phyloP scores from a whole-genome alignment of 2,113 vertebrate genomes.

The Pomatorhinus ruficollis region DNA sequence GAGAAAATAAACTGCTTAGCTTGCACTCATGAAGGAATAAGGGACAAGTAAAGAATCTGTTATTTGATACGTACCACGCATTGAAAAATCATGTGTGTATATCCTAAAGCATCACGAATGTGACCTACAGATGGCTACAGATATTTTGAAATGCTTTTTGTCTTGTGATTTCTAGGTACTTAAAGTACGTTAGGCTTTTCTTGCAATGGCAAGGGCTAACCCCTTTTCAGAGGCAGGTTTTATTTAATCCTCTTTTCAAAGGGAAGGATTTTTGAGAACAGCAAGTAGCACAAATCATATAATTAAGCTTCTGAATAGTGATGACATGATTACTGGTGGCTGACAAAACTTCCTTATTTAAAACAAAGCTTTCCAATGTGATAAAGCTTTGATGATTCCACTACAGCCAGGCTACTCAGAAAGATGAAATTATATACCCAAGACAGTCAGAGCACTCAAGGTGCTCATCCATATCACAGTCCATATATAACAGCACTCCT shows the following conservation, averaged over 20 bases:
- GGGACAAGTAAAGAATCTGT: background rate
- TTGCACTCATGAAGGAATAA: background rate
- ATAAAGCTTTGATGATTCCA: background rate
- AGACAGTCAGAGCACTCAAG: background rate
- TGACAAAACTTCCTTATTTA: background rate
- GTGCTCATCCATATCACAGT: background rate
- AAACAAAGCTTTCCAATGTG: background rate
- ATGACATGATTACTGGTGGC: background rate
- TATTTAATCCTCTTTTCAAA: background rate
- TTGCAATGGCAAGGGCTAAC: background rate
- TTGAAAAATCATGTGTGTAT: background rate
- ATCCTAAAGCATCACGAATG: background rate
- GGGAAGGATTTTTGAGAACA: background rate
- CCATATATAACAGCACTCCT: background rate
- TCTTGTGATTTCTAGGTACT: background rate
- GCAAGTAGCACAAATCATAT: background rate
- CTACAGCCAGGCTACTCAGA: background rate
- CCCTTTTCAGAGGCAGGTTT: background rate
- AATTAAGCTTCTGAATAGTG: background rate
- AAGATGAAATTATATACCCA: background rate
- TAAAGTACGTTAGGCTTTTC: background rate
- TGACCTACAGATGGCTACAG: background rate
- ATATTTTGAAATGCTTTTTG: background rate
- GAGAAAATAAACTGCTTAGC: background rate
- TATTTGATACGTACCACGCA: no score